A percentile compares a stretch with the other conserved stretches of the same genome.
Evolutionary conservation across 2,797 vertebrate species (phyloP).

Genomic region (Enteromius trimaculatus): DNA sequence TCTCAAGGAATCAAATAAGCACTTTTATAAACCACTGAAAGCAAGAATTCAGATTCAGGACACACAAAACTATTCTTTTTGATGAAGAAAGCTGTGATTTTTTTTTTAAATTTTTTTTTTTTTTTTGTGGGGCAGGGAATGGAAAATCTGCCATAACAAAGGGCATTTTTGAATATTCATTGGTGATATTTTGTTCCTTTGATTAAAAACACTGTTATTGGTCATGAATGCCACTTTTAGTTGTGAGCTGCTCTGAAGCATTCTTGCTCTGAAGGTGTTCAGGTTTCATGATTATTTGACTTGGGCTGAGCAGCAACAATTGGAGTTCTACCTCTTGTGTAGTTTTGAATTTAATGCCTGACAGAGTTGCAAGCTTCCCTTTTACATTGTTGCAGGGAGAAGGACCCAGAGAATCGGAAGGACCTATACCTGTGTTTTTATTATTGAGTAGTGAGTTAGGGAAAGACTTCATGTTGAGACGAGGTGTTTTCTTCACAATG

Average conservation of each 20-base stretch:
- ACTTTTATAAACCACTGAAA: conserved; percentile 77
- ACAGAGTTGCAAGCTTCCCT: conserved; percentile 62
- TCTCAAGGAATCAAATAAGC: conserved; percentile 79
- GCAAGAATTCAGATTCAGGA: conserved; percentile 72
- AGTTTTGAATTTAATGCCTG: conserved; percentile 59
- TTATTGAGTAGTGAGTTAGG: conserved; percentile 54
- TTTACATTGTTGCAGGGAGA: conserved; percentile 61
- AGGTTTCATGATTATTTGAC: conserved; percentile 63
- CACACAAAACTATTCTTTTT: conserved; percentile 66
- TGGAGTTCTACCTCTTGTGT: conserved; percentile 65
- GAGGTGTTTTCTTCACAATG: conserved; percentile 54
- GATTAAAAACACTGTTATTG: conserved; percentile 58
- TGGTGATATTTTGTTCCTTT: conserved; percentile 60
- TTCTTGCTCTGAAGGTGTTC: conserved; percentile 73
- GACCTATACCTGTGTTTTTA: conserved; percentile 63
- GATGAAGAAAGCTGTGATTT: conserved; percentile 79
- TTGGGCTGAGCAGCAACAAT: conserved; percentile 50
- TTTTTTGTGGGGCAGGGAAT: conserved; percentile 2
- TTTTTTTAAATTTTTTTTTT: conserved; percentile 29
- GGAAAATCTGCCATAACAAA: not conserved
- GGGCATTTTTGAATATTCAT: conserved; percentile 52
- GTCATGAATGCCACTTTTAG: conserved; percentile 72
- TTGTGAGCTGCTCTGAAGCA: conserved; percentile 73
- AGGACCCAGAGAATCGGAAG: conserved; percentile 63
- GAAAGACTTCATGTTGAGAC: conserved; percentile 45